phyloP scores from a whole-genome alignment of 2,888 invertebrate genomes.

The Pterobdella sp. region DNA sequence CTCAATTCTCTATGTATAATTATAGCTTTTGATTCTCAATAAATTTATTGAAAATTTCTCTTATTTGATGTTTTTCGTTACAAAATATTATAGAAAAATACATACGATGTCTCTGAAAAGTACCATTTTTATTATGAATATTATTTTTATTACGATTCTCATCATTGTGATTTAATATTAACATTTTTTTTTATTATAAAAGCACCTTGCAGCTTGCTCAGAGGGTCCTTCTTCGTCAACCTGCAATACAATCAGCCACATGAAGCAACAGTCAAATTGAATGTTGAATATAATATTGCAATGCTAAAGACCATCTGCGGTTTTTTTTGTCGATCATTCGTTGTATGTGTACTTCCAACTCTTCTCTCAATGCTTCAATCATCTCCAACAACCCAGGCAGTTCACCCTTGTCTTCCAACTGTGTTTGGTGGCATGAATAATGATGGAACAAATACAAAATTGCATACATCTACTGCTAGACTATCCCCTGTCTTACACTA shows the following conservation, averaged over 20 bases:
- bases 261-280: background rate
- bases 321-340: slow-evolving; percentile 42
- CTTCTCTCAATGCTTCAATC: slow-evolving; percentile 69
- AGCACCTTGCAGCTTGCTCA: slow-evolving; percentile 13
- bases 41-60: too few relatives aligned
- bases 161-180: background rate
- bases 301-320: slow-evolving; percentile 16
- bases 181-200: background rate
- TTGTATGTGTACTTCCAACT: slow-evolving; percentile 76
- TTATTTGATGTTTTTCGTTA: too few relatives aligned
- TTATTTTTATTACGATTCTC: background rate
- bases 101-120: too few relatives aligned
- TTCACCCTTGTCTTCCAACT: slow-evolving; percentile 45
- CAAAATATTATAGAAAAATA: too few relatives aligned
- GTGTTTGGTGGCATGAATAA: slow-evolving; percentile 1
- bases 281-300: background rate
- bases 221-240: slow-evolving; percentile 18
- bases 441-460: background rate
- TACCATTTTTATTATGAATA: background rate
- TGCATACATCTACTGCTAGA: background rate
- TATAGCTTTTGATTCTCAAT: too few relatives aligned
- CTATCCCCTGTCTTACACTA: background rate
- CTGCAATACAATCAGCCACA: slow-evolving; percentile 2
- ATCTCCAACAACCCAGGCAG: slow-evolving; percentile 51
- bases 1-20: too few relatives aligned